A percentile compares a stretch with the other conserved stretches of the same genome.
These are phyloP conservation scores for Bruchidius siliquastri DNA, from an alignment of 2,888 invertebrate species.

Conservation along the genomic window DNA sequence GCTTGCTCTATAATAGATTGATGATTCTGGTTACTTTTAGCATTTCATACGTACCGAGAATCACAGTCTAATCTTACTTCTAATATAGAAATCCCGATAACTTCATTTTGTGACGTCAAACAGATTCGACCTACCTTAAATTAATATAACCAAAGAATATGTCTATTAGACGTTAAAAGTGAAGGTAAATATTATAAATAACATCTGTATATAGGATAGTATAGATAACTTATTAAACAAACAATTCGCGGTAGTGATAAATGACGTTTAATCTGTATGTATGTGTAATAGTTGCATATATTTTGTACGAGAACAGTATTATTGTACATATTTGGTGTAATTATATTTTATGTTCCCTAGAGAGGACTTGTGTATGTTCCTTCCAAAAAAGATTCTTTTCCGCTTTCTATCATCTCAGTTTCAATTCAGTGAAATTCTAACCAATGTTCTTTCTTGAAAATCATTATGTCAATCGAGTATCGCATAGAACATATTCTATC, in stretches of 20 bases:
- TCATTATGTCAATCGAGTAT: no score
- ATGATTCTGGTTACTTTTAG: no score
- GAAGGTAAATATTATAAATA: slow-evolving; percentile 9
- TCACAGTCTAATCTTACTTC: no score
- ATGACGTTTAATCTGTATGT: slow-evolving; percentile 5
- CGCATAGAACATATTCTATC: no score
- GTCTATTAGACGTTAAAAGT: slow-evolving; percentile 31
- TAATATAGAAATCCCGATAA: no score
- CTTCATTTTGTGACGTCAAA: not conserved
- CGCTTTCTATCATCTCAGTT: not conserved
- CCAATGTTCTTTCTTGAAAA: no score
- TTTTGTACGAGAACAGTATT: slow-evolving; percentile 40
- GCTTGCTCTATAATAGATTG: no score
- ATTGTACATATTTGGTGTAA: slow-evolving; percentile 33
- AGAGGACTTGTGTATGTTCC: slow-evolving; percentile 27
- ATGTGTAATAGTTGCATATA: slow-evolving; percentile 20
- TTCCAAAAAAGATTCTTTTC: slow-evolving; percentile 13
- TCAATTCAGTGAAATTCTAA: not conserved
- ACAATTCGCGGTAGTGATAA: not conserved
- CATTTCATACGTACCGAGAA: no score
- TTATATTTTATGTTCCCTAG: slow-evolving; percentile 10
- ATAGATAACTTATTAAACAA: slow-evolving; percentile 7
- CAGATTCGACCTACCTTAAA: not conserved
- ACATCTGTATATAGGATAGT: not conserved
- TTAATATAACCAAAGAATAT: slow-evolving; percentile 37